Evolutionary conservation across 1,140 invertebrate genomes (phyloP).

Genomic region (Neotoxoptera formosana): DNA sequence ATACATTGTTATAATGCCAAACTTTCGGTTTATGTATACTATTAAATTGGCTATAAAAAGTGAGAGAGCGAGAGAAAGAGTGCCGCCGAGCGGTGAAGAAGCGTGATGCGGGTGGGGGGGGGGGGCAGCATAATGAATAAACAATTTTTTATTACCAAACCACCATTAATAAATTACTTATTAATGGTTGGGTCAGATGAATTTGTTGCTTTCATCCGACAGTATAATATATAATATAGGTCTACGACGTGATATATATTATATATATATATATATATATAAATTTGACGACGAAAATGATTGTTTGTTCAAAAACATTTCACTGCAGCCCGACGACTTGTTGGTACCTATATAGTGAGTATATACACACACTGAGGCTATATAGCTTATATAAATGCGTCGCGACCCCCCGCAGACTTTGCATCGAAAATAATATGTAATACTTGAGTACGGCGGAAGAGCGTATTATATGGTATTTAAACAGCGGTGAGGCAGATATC

Average conservation of each 20-base stretch:
- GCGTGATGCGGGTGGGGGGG: too few relatives aligned
- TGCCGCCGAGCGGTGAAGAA: neutral
- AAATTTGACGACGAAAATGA: neutral
- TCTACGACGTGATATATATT: neutral
- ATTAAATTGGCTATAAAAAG: neutral
- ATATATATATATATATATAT: neutral
- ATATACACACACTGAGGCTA: neutral
- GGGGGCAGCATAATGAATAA: neutral
- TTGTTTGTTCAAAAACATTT: neutral
- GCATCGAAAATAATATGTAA: neutral
- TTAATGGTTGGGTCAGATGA: neutral
- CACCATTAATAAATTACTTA: neutral
- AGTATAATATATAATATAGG: neutral
- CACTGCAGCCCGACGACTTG: too few relatives aligned
- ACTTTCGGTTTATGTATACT: neutral
- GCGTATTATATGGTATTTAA: too few relatives aligned
- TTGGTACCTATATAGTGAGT: too few relatives aligned
- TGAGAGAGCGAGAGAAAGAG: neutral
- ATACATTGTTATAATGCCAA: neutral
- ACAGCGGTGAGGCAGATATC: neutral
- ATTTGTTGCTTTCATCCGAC: neutral
- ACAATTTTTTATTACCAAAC: conserved; percentile 3
- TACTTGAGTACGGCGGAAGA: neutral
- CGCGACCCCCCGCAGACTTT: neutral
- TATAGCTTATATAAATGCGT: neutral